Evolutionary conservation across 2,797 vertebrate genomes (phyloP).

Genomic region (Chaetodon trifasciatus): DNA sequence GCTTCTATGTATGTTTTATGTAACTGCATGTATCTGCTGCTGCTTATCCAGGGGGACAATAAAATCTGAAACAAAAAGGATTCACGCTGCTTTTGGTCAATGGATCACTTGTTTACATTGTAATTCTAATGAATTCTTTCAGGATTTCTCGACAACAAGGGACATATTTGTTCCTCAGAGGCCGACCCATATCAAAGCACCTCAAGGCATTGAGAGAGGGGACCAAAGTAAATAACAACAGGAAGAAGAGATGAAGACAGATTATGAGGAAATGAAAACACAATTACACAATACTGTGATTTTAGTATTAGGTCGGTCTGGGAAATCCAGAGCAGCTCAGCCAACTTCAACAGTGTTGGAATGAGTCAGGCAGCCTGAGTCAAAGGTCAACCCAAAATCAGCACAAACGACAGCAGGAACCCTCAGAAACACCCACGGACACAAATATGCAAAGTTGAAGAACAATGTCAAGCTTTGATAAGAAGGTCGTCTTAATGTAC

Average conservation of each 20-base stretch:
- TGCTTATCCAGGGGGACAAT: not conserved
- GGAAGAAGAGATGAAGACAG: not conserved
- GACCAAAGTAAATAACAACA: not conserved
- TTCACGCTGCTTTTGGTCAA: slow-evolving; percentile 1
- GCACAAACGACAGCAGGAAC: slow-evolving; percentile 43
- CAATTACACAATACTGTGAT: not conserved
- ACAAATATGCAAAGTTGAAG: slow-evolving; percentile 39
- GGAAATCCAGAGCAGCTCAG: slow-evolving; percentile 25
- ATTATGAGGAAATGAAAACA: not conserved
- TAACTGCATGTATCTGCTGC: not conserved
- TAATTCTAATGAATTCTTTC: not conserved
- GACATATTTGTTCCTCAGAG: not conserved
- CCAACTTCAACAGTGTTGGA: slow-evolving; percentile 14
- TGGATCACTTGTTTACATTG: not conserved
- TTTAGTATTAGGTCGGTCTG: not conserved
- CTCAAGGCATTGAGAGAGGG: not conserved
- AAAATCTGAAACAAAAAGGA: slow-evolving; percentile 11
- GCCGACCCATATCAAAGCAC: not conserved
- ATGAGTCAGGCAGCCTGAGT: slow-evolving; percentile 49
- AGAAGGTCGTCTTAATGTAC: slow-evolving; percentile 20
- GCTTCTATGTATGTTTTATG: not conserved
- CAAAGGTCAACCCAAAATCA: slow-evolving; percentile 49
- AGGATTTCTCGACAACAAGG: not conserved
- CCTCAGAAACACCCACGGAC: slow-evolving; percentile 40
- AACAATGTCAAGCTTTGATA: slow-evolving; percentile 45